phyloP scores from a whole-genome alignment of 2,113 vertebrate species.

The Okapia johnstoni region DNA sequence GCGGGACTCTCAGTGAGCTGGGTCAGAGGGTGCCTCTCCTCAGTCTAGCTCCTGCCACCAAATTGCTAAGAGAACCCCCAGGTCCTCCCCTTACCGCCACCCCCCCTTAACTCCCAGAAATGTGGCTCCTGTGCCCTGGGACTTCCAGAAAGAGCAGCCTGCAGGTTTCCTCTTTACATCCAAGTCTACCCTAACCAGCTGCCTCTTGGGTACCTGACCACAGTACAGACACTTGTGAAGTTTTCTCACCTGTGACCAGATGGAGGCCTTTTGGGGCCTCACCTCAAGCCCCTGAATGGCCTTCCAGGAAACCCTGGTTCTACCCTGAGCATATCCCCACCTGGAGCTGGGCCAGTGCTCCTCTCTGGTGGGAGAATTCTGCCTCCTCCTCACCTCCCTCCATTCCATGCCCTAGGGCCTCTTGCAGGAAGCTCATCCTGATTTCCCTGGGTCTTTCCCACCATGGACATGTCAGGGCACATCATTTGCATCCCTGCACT shows the following conservation, averaged over 20 bases:
- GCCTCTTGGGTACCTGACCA: not conserved
- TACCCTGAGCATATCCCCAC: not conserved
- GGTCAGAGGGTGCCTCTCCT: not conserved
- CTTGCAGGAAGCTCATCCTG: not conserved
- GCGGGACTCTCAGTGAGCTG: not conserved
- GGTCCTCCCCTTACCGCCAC: too few relatives aligned
- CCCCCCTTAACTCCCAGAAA: not conserved
- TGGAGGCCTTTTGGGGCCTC: not conserved
- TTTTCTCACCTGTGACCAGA: not conserved
- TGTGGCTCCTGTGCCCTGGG: accelerated
- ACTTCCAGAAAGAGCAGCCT: not conserved
- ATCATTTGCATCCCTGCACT: not conserved
- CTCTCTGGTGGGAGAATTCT: not conserved
- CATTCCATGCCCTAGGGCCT: not conserved
- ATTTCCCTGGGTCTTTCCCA: not conserved
- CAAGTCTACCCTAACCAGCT: not conserved
- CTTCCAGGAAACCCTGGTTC: not conserved
- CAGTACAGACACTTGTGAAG: not conserved
- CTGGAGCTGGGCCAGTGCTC: not conserved
- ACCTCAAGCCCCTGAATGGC: not conserved
- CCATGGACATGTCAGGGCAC: not conserved
- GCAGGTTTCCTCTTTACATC: not conserved
- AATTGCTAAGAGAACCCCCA: not conserved
- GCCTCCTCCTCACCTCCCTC: not conserved
- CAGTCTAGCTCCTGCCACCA: not conserved